These are phyloP conservation scores for Axinella damicornis DNA, from an alignment of 37 sponge, comb jelly and placozoan genomes.

Conservation along the genomic window DNA sequence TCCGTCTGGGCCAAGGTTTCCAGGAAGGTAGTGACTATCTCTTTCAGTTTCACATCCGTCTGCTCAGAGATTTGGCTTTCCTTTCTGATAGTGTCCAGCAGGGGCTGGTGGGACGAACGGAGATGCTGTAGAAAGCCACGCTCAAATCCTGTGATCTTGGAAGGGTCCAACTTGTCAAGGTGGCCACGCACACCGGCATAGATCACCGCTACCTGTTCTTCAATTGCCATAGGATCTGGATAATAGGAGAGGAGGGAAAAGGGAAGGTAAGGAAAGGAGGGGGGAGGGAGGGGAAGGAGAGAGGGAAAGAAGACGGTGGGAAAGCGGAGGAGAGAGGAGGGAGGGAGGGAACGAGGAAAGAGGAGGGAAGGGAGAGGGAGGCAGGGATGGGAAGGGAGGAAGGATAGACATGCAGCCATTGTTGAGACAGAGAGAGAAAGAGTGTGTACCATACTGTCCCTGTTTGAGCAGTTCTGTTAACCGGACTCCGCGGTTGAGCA, in stretches of 20 bases:
- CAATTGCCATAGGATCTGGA: conserved; percentile 95
- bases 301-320: not conserved
- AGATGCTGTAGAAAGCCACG: conserved; percentile 94
- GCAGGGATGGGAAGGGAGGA: too few species aligned
- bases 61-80: conserved; percentile 90
- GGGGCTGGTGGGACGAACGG: conserved; percentile 84
- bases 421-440: too few species aligned
- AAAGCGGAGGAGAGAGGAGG: not conserved
- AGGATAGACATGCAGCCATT: too few species aligned
- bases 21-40: conserved; percentile 86
- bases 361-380: too few species aligned
- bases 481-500: conserved; percentile 96
- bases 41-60: conserved; percentile 87
- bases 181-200: conserved; percentile 98
- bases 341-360: too few species aligned
- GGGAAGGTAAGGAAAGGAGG: not conserved
- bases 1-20: conserved; percentile 60
- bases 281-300: not conserved
- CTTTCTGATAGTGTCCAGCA: conserved; percentile 87
- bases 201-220: conserved; percentile 97
- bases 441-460: conserved; percentile 93
- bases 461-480: conserved; percentile 99
- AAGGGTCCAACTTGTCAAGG: conserved; percentile 95
- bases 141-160: conserved; percentile 94
- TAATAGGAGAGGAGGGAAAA: not conserved